Percentiles rank a stretch among this genome's conserved stretches.
Conservation (phyloP, 2,113 vertebrate species). For the Eolophus roseicapilla region DNA sequence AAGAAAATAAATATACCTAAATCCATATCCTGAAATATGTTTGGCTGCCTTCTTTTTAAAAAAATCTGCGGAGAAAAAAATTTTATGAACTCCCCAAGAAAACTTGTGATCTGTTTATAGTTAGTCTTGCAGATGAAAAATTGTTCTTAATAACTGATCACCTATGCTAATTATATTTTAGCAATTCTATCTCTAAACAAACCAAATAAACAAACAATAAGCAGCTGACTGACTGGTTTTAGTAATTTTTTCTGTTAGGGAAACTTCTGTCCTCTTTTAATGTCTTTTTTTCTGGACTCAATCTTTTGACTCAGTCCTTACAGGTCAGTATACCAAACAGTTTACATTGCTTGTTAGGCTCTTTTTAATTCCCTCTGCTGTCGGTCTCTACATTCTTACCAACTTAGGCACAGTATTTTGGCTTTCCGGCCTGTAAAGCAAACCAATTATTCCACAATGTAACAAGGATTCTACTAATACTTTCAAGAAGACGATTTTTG, state of each 20-base stretch:
- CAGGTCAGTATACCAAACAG: not conserved
- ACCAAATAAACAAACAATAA: not conserved
- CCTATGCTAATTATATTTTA: not conserved
- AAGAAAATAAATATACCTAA: not conserved
- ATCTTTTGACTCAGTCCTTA: not conserved
- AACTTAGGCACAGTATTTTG: not conserved
- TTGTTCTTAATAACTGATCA: rapidly evolving
- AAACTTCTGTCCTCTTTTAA: not conserved
- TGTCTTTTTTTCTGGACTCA: not conserved
- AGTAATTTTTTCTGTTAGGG: not conserved
- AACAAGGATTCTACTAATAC: not conserved
- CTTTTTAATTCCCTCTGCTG: not conserved
- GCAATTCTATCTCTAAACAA: not conserved
- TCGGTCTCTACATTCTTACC: not conserved
- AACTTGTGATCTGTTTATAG: not conserved
- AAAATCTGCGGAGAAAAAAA: not conserved
- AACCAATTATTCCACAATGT: not conserved
- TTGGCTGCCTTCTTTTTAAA: not conserved
- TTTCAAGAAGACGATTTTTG: not conserved
- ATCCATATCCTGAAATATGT: not conserved
- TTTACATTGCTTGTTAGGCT: not conserved
- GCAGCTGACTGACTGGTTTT: not conserved
- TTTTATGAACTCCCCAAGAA: not conserved
- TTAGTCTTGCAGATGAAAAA: not conserved
- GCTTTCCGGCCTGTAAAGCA: not conserved